Evolutionary conservation across 2,113 vertebrate genomes (phyloP).

Genomic region (Xenus cinereus): DNA sequence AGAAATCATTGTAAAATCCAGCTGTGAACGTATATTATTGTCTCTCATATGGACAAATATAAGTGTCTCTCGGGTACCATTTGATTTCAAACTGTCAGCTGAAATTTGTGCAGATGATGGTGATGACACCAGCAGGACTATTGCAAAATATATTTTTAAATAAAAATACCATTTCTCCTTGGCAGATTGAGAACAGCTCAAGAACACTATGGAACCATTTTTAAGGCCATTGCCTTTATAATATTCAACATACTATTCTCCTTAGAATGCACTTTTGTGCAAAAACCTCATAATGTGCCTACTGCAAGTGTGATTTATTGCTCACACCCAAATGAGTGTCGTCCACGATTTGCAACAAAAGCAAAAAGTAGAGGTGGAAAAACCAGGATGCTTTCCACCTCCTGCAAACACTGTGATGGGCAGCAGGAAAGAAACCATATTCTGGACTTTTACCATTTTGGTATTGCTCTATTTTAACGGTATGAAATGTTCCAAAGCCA

Average conservation of each 20-base stretch:
- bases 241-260: not conserved
- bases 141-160: constrained; percentile 46
- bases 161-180: constrained; percentile 27
- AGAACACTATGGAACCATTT: not conserved
- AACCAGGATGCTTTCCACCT: not conserved
- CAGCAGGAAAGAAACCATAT: not conserved
- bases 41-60: not conserved
- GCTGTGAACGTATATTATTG: constrained; percentile 3
- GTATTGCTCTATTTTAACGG: not conserved
- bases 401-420: not conserved
- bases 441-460: not conserved
- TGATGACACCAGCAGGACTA: constrained; percentile 39
- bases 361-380: not conserved
- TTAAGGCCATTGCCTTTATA: not conserved
- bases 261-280: not conserved
- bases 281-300: not conserved
- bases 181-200: constrained; percentile 6
- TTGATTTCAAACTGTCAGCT: constrained; percentile 43
- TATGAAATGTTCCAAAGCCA: not conserved
- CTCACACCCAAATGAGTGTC: not conserved
- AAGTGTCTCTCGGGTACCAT: not conserved
- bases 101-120: constrained; percentile 52
- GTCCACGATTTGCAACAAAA: not conserved
- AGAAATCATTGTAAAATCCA: constrained; percentile 22
- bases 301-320: not conserved